These are phyloP conservation scores for Opisthocomus hoazin DNA, from an alignment of 2,113 vertebrate genomes.

Conservation along the genomic window DNA sequence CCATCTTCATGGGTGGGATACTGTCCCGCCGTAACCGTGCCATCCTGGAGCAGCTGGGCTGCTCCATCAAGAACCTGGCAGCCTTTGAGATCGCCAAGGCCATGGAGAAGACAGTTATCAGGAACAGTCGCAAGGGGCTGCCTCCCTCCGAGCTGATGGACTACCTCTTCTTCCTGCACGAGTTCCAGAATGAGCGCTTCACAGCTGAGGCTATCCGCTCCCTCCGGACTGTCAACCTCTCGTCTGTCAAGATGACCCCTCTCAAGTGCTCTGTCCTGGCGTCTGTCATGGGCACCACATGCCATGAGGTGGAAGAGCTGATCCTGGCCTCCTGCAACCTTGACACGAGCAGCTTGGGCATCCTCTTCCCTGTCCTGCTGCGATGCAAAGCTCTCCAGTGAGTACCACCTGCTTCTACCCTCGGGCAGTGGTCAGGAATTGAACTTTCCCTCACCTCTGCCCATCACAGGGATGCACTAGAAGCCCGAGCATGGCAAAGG, in stretches of 20 bases:
- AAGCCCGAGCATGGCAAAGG: background rate
- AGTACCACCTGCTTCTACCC: constrained; percentile 47
- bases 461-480: background rate
- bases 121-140: constrained; percentile 75
- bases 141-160: constrained; percentile 92
- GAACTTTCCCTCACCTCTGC: background rate
- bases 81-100: constrained; percentile 86
- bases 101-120: constrained; percentile 85
- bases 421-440: accelerated
- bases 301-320: constrained; percentile 80
- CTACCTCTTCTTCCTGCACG: constrained; percentile 90
- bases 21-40: constrained; percentile 87
- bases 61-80: constrained; percentile 87
- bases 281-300: constrained; percentile 78
- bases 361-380: constrained; percentile 80
- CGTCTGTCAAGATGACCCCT: constrained; percentile 85
- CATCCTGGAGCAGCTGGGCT: constrained; percentile 88
- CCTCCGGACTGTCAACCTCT: constrained; percentile 77
- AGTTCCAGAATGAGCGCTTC: constrained; percentile 93
- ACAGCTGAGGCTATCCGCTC: constrained; percentile 84
- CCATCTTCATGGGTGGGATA: constrained; percentile 94
- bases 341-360: constrained; percentile 72
- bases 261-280: constrained; percentile 90
- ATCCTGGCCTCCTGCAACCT: constrained; percentile 89
- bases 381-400: constrained; percentile 85